A percentile compares a stretch with the other conserved stretches of the same genome.
Conservation (phyloP, 2,888 invertebrate genomes). For the Teleogryllus oceanicus region DNA sequence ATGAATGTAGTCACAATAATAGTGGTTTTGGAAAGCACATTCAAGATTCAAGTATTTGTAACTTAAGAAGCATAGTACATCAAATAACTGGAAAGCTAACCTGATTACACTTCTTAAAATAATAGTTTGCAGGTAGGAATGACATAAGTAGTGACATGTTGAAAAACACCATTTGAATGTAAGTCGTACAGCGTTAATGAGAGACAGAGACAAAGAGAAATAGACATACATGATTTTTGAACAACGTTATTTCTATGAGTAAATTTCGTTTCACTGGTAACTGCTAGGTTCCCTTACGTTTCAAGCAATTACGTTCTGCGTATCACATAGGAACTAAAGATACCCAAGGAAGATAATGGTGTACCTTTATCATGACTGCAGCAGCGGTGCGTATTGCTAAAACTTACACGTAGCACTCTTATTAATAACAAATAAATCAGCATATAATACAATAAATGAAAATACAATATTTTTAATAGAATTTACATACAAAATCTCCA, state of each 20-base stretch:
- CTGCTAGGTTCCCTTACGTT: conserved; percentile 6
- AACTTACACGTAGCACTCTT: not conserved
- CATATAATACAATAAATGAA: not conserved
- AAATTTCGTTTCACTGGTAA: not conserved
- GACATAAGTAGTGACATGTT: no score
- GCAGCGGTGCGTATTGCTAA: conserved; percentile 18
- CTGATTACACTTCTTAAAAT: not conserved
- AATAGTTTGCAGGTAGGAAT: not conserved
- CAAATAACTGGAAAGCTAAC: not conserved
- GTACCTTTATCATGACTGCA: conserved; percentile 12
- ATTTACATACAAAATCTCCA: conserved; percentile 8
- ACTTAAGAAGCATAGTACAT: not conserved
- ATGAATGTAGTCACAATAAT: no score
- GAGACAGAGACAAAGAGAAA: not conserved
- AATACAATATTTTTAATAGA: not conserved
- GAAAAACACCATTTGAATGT: no score
- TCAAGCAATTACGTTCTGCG: not conserved
- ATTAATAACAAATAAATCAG: not conserved
- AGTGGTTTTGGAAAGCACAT: no score
- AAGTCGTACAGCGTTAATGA: not conserved
- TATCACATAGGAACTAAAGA: conserved; percentile 18
- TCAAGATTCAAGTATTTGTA: no score
- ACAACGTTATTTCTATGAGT: not conserved
- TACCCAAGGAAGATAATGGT: not conserved
- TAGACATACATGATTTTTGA: not conserved